Conservation (phyloP, 1,140 invertebrate genomes). For the Dryas iulia region DNA sequence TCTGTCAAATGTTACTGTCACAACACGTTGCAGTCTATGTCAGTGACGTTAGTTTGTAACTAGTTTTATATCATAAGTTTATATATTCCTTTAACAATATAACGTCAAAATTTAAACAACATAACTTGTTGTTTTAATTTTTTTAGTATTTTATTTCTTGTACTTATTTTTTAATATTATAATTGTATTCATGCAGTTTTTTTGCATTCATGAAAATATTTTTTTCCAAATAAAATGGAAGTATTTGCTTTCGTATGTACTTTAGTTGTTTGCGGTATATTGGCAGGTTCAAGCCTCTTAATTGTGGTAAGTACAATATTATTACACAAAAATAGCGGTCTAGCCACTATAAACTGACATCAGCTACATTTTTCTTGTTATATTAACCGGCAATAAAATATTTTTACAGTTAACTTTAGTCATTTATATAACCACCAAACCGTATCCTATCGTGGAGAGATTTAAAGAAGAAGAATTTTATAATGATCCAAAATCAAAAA, state of each 20-base stretch:
- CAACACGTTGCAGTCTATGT: constrained; percentile 6
- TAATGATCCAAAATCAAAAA: constrained; percentile 83
- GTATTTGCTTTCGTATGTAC: constrained; percentile 13
- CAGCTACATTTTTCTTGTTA: not conserved
- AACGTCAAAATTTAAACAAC: not conserved
- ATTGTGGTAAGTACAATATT: constrained; percentile 27
- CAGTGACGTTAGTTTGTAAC: not conserved
- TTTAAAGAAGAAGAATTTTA: constrained; percentile 90
- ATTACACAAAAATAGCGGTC: not conserved
- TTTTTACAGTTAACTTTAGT: constrained; percentile 28
- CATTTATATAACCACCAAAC: constrained; percentile 58
- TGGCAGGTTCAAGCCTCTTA: constrained; percentile 7
- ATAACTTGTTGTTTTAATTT: not conserved
- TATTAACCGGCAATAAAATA: not conserved
- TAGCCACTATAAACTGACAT: not conserved
- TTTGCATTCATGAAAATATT: not conserved
- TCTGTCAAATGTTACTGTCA: not conserved
- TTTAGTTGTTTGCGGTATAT: constrained; percentile 24
- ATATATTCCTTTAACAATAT: too few species aligned
- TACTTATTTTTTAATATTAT: too few species aligned
- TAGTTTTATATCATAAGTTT: not conserved
- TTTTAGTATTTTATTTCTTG: too few species aligned
- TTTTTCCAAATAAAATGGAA: constrained; percentile 16
- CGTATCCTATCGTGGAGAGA: constrained; percentile 85
- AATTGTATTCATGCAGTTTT: not conserved